phyloP scores from a whole-genome alignment of 92 coral and sea anemone species.

The Diadumene lineata region DNA sequence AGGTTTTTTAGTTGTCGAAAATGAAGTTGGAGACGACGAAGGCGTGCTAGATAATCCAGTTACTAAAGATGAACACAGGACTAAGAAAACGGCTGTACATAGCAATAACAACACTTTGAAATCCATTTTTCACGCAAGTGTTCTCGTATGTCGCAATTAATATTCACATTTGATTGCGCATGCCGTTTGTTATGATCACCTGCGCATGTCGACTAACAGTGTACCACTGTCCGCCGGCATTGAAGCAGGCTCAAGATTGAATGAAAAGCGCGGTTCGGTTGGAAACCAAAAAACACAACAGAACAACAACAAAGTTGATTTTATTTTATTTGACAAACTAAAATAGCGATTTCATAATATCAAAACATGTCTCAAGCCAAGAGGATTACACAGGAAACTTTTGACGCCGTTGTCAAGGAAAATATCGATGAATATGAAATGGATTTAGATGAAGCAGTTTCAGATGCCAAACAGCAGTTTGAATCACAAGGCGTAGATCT shows the following conservation, averaged over 20 bases:
- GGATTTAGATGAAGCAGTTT: slow-evolving; percentile 73
- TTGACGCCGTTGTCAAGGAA: slow-evolving; percentile 79
- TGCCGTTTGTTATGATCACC: neutral
- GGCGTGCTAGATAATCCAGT: slow-evolving; percentile 14
- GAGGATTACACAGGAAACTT: slow-evolving; percentile 75
- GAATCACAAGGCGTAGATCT: slow-evolving; percentile 84
- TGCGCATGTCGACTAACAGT: slow-evolving; percentile 5
- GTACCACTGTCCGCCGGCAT: slow-evolving; percentile 4
- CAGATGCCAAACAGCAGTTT: slow-evolving; percentile 76
- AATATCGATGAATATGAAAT: slow-evolving; percentile 87
- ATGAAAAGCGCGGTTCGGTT: slow-evolving; percentile 26
- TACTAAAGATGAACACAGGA: neutral
- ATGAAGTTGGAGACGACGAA: slow-evolving; percentile 14
- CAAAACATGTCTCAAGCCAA: slow-evolving; percentile 63
- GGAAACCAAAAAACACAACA: slow-evolving; percentile 12
- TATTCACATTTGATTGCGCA: neutral
- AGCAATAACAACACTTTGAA: neutral
- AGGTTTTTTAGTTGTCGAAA: slow-evolving; percentile 50
- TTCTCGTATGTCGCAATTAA: slow-evolving; percentile 9
- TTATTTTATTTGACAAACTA: neutral
- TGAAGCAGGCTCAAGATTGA: slow-evolving; percentile 14
- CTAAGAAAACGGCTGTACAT: neutral
- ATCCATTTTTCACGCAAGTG: neutral
- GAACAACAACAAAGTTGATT: neutral
- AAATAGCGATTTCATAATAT: neutral